Conservation (phyloP, 2,888 invertebrate species). For the Macrophya annulata region DNA sequence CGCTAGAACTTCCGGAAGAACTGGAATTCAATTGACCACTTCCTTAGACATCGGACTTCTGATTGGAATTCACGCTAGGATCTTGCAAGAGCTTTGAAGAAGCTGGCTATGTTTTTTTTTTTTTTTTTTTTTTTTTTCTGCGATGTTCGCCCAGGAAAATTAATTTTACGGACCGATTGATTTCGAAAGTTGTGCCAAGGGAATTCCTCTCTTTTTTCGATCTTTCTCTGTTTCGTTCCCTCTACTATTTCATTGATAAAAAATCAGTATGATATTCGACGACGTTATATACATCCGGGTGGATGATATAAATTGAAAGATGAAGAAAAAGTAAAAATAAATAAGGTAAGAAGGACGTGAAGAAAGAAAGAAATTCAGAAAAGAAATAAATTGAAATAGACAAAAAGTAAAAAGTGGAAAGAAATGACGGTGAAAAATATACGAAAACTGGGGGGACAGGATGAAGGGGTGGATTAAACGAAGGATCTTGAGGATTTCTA, state of each 20-base stretch:
- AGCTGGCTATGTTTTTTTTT: slow-evolving; percentile 16
- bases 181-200: slow-evolving; percentile 34
- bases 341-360: not conserved
- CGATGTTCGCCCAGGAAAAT: not conserved
- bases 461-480: slow-evolving; percentile 7
- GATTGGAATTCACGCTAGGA: slow-evolving; percentile 48
- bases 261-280: not conserved
- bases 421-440: slow-evolving; percentile 13
- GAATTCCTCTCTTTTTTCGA: not conserved
- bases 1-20: slow-evolving; percentile 36
- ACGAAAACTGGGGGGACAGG: not conserved
- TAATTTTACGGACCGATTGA: slow-evolving; percentile 42
- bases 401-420: not conserved
- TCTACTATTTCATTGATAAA: not conserved
- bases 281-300: not conserved
- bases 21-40: slow-evolving; percentile 54
- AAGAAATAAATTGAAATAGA: not conserved
- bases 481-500: slow-evolving; percentile 14
- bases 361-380: not conserved
- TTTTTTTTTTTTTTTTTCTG: slow-evolving; percentile 31
- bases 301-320: not conserved
- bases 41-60: slow-evolving; percentile 37
- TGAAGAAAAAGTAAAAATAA: not conserved
- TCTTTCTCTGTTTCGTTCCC: not conserved
- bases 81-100: not conserved